Base-by-base conservation (phyloP, 1,140 invertebrate genomes). In the Drosophila ogumai region DNA sequence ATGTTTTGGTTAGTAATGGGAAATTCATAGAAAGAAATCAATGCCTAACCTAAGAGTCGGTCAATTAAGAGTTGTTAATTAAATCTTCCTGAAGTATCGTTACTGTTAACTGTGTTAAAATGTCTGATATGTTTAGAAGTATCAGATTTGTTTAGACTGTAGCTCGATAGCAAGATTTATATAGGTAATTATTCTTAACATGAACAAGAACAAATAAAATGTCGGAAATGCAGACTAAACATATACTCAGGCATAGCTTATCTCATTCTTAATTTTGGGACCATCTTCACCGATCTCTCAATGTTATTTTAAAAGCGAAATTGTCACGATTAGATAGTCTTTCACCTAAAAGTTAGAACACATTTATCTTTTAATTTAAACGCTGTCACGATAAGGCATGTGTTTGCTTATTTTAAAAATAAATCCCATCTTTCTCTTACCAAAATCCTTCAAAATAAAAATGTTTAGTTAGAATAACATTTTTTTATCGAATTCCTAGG, bases 281-380 rank as follows among this genome's bases (percentile, higher is more conserved):
- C 34, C 52, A 55, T 55, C 52, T 36, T 54, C 34, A 55, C 52
- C 34, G 8, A 55, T 55, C 34, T 59, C 7, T 22, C 3, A 44
- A 10, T n/a, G 13, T 59, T 15, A 32, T 63, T 36, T 61, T 32
- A 32, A 64, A 58, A 22, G 17, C 13, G 9, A 38, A 38, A 55
- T 63, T 59, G 28, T 41, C 54, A 41, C 25, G 55, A 41, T 19
- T 31, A 60, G 36, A 60, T 64, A 40, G 25, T 41, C 28, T 38
- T 25, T 25, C 57, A 17, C 38, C 19, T 22, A 28, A 31, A 65
- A 61, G 8, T 25, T 61, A 6, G 10, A 65, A 22, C 28, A 32
- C 6, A 60, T 58, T 15, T 38, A 64, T 64, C 60, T 41, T 41
- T 64, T n/a, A 9, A 28, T 28, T 38, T 19, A 19, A 61, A 63